A percentile compares a stretch with the other conserved stretches of the same genome.
These are phyloP conservation scores for Pheosia tremula DNA, from an alignment of 2,888 invertebrate genomes.

Conservation along the genomic window DNA sequence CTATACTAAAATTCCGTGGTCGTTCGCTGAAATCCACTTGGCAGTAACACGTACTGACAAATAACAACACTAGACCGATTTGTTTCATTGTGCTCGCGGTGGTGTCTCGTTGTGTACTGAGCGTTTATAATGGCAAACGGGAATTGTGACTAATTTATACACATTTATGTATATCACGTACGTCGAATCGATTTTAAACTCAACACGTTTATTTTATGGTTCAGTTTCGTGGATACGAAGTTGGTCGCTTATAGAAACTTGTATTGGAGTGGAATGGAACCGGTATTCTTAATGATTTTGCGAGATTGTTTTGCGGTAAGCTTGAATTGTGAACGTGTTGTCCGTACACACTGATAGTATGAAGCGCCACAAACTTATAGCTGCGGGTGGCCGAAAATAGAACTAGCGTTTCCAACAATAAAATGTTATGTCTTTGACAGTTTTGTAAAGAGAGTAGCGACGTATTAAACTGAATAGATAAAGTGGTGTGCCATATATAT, in stretches of 20 bases:
- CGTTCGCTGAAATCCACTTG: conserved; percentile 67
- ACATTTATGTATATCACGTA: conserved; percentile 24
- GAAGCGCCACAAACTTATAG: not conserved
- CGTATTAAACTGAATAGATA: not conserved
- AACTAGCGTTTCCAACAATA: not conserved
- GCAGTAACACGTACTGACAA: conserved; percentile 58
- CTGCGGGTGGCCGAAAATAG: not conserved
- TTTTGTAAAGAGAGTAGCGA: not conserved
- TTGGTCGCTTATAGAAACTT: not conserved
- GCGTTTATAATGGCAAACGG: conserved; percentile 56
- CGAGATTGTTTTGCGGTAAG: conserved; percentile 16
- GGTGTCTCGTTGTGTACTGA: conserved; percentile 58
- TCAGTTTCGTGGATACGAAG: not conserved
- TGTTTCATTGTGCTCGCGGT: conserved; percentile 59
- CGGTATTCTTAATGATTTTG: conserved; percentile 30
- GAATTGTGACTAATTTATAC: conserved; percentile 58
- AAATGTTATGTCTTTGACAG: not conserved
- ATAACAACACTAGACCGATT: conserved; percentile 50
- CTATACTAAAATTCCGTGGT: conserved; percentile 74
- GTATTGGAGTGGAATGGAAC: conserved; percentile 19
- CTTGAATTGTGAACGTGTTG: conserved; percentile 9
- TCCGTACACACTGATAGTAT: conserved; percentile 20
- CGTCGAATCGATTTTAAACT: conserved; percentile 17
- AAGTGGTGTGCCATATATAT: not conserved
- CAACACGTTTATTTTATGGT: not conserved